Conservation (phyloP, 1,140 invertebrate genomes). For the Bombus cullumanus region DNA sequence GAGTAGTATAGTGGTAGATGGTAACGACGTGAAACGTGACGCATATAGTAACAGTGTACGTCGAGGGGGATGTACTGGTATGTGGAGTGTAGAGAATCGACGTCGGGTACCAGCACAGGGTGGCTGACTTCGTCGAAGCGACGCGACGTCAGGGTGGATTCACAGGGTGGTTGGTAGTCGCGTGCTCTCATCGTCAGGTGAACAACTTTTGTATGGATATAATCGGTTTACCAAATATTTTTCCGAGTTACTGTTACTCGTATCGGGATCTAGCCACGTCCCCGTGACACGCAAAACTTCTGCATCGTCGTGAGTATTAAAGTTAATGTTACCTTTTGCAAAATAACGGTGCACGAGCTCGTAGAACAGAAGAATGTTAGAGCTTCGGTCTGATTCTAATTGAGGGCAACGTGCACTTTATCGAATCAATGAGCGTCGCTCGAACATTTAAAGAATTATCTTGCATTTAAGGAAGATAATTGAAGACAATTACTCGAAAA, state of each 20-base stretch:
- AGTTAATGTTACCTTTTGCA: constrained; percentile 8
- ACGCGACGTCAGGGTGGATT: constrained; percentile 39
- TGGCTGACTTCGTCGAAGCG: constrained; percentile 28
- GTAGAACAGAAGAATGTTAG: neutral
- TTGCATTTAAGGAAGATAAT: neutral
- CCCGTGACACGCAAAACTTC: constrained; percentile 49
- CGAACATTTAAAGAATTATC: neutral
- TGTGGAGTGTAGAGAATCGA: constrained; percentile 59
- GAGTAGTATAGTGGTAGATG: constrained; percentile 51
- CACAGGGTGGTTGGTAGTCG: constrained; percentile 70
- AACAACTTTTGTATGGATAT: constrained; percentile 65
- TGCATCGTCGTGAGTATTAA: constrained; percentile 45
- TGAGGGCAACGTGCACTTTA: neutral
- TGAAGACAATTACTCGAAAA: neutral
- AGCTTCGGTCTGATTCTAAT: too few species aligned
- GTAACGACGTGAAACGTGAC: constrained; percentile 43
- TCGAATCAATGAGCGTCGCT: neutral
- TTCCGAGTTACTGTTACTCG: constrained; percentile 24
- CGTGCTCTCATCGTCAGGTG: constrained; percentile 72
- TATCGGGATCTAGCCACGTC: neutral
- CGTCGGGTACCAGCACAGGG: constrained; percentile 52
- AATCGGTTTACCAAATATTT: constrained; percentile 55
- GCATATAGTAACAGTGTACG: constrained; percentile 15
- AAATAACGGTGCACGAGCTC: neutral
- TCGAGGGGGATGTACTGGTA: constrained; percentile 46